Evolutionary conservation across 1,140 invertebrate species (phyloP), one percentile per base, ranked within the genome.

Genomic region (Hydropsyche tenuis): DNA sequence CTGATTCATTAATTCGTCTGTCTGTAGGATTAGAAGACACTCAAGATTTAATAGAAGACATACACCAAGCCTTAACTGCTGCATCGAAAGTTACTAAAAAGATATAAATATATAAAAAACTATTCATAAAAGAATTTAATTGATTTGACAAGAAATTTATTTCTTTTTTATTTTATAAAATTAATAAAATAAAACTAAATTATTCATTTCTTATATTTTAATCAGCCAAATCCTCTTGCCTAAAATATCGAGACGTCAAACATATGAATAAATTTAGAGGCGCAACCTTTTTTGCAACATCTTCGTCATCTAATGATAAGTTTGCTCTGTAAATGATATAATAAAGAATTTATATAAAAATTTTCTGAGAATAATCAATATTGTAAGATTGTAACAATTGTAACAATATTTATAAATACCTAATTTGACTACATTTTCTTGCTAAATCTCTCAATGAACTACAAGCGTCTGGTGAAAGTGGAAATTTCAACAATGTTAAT

Each of bases 1-100:
- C 89, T 0, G 94, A 98, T 80, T 90, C 90, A 30, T 85, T 99
- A 0, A 90, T 99, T 72, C 88, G 97, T 72, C 82, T 99, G 5
- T 98, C 96, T 0, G 91, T 99, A 45, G 97, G 97, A 4, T 84
- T 99, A 6, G 97, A 99, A 86, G 90, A 94, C 77, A 85, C 88
- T 7, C 87, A 93, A 43, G 97, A 99, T 87, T 85, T 99, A 11
- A 89, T 98, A 25, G 82, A 86, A n/a, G 97, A 99, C 85, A 80
- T 99, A 4, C 89, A 94, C 73, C 89, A 94, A 83, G 96, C 96
- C 22, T 84, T 94, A 0, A 84, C 77, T 48, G 78, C 73, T 25
- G 80, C 81, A 11, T 53, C 76, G 22, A 77, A 73, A 56, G 53
- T 53, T 22, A 71, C 22, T 14, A 20, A 73, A 27, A 56, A 60